phyloP scores from a whole-genome alignment of 2,797 vertebrate genomes.

The Kryptopterus vitreolus region DNA sequence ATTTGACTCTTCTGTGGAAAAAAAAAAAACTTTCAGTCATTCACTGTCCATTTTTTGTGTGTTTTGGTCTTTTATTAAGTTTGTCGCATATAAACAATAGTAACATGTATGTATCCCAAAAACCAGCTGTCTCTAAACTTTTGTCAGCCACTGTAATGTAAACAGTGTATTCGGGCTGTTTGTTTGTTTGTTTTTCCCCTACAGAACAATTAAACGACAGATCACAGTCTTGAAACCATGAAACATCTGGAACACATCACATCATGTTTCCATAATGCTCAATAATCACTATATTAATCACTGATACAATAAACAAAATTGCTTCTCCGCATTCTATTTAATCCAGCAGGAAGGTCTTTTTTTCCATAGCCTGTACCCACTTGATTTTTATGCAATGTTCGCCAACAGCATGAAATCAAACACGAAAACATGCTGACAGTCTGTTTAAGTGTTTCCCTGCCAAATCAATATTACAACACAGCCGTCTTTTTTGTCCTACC shows the following conservation, averaged over 20 bases:
- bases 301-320: background rate
- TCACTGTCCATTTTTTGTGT: too few relatives aligned
- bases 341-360: background rate
- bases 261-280: background rate
- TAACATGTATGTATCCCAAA: too few relatives aligned
- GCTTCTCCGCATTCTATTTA: background rate
- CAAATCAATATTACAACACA: conserved; percentile 9
- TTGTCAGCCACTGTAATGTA: too few relatives aligned
- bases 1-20: too few relatives aligned
- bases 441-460: conserved; percentile 1
- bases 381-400: background rate
- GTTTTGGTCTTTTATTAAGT: too few relatives aligned
- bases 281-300: background rate
- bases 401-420: background rate
- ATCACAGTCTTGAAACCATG: background rate
- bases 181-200: background rate
- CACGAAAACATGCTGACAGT: background rate
- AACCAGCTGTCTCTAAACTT: too few relatives aligned
- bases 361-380: background rate
- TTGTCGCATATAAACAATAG: too few relatives aligned
- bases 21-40: too few relatives aligned
- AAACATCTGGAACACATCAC: background rate
- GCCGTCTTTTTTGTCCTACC: background rate
- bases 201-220: background rate
- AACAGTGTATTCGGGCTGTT: too few relatives aligned